Evolutionary conservation across 1,140 invertebrate species (phyloP).

Genomic region (Drosophila rhopaloa): DNA sequence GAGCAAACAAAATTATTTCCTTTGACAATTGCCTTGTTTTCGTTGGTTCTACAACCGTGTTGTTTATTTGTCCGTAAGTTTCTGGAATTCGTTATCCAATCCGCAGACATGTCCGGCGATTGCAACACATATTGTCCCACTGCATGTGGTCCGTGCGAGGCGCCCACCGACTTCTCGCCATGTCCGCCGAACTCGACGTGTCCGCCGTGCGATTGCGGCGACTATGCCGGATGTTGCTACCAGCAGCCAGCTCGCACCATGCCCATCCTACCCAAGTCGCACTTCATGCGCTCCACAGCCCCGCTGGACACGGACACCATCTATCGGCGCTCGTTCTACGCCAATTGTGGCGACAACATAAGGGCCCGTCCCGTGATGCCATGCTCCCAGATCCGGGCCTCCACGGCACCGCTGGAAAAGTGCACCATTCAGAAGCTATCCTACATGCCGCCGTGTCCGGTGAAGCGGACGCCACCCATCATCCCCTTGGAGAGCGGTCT

Average conservation of each 20-base stretch:
- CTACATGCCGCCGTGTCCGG: constrained; percentile 85
- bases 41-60: constrained; percentile 1
- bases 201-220: constrained; percentile 72
- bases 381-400: constrained; percentile 63
- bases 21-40: constrained; percentile 41
- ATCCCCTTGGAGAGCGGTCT: constrained; percentile 64
- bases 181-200: constrained; percentile 59
- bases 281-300: constrained; percentile 85
- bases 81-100: not conserved
- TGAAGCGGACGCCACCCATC: constrained; percentile 81
- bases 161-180: constrained; percentile 59
- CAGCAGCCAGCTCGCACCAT: constrained; percentile 86
- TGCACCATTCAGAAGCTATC: constrained; percentile 86
- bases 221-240: constrained; percentile 85
- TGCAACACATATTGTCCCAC: constrained; percentile 46
- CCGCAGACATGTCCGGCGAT: constrained; percentile 46
- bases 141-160: constrained; percentile 52
- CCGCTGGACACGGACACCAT: constrained; percentile 87
- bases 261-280: constrained; percentile 86
- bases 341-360: constrained; percentile 55
- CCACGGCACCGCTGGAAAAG: constrained; percentile 85
- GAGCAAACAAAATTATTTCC: constrained; percentile 71
- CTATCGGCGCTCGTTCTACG: constrained; percentile 87
- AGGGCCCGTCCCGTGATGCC: constrained; percentile 83
- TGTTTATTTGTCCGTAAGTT: not conserved